Base-by-base conservation (phyloP, 2,888 invertebrate genomes). In the Troides oblongomaculatus region DNA sequence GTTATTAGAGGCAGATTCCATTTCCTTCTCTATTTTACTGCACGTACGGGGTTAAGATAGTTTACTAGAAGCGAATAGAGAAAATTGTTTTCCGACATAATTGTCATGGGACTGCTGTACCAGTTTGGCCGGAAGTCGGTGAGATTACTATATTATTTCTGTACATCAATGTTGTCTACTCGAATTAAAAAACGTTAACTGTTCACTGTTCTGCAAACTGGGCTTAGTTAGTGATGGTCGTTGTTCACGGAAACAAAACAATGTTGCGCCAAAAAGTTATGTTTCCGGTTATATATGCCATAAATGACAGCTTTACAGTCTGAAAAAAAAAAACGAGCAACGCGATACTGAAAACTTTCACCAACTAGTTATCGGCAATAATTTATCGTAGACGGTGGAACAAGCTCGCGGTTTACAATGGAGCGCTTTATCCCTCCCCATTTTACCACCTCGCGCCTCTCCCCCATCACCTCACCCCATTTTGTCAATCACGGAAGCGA, bases 401-500 rank as follows among this genome's bases (percentile, higher is more conserved):
- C 66, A 14, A 53, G 70, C 59, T 66, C 62, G 70, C 30, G 66
- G 62, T 66, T 70, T 63, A 70, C 70, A 70, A 70, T 70, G 25
- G 66, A 66, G 66, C 70, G 66, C 66, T 62, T 66, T 66, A 63
- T 63, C 56, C 62, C 68, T 36, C 46, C 23, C 53, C 59, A 14
- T 17, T 63, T 56, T 43, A 25, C 18, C n/a, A 39, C 56, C 50
- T 39, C 63, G n/a, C 56, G 1, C n/a, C 56, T 14, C 14, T 14
- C 46, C 46, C 43, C 14, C 14, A 21, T 10, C 10, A 8, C 53
- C 21, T 50, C 39, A 7, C 30, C 63, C 59, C 64, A 71, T 50
- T 68, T 71, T 71, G 72, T 72, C 69, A 63, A 72, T 72, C 71
- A 69, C 71, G 72, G 73, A 73, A 73, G 71, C 71, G 66, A 64